These are phyloP conservation scores for Manis javanica DNA, from an alignment of 2,797 vertebrate genomes.

Conservation along the genomic window DNA sequence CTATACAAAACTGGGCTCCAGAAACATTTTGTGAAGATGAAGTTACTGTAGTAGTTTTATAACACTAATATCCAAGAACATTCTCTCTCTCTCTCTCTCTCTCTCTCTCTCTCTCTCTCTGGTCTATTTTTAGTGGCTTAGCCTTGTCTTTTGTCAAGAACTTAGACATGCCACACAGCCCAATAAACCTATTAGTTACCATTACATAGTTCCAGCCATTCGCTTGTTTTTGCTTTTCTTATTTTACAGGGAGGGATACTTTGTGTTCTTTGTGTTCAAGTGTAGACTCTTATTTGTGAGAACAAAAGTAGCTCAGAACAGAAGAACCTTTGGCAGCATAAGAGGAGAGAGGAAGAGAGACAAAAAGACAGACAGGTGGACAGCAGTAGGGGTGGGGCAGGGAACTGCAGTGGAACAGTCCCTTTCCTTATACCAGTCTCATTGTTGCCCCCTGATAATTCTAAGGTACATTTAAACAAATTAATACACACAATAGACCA, in stretches of 20 bases:
- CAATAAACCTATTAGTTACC: not conserved
- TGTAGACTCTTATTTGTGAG: not conserved
- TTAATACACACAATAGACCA: not conserved
- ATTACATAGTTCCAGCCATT: not conserved
- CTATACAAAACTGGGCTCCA: slow-evolving; percentile 15
- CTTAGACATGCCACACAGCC: not conserved
- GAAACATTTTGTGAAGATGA: not conserved
- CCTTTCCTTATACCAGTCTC: not conserved
- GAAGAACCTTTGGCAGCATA: not conserved
- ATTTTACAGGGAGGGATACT: not conserved
- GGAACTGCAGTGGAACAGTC: not conserved
- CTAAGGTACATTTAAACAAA: not conserved
- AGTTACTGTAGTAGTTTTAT: not conserved
- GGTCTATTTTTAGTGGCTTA: not conserved
- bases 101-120: not conserved
- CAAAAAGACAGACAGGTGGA: too few species aligned
- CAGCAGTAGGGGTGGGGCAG: not conserved
- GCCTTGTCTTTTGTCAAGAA: slow-evolving; percentile 15
- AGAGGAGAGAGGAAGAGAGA: not conserved
- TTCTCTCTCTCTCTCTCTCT: not conserved
- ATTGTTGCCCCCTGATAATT: not conserved
- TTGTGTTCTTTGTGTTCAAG: not conserved
- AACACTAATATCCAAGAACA: not conserved
- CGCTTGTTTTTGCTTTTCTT: not conserved
- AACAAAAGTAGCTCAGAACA: slow-evolving; percentile 41